phyloP scores from a whole-genome alignment of 2,797 vertebrate genomes.

The Meda fulgida region DNA sequence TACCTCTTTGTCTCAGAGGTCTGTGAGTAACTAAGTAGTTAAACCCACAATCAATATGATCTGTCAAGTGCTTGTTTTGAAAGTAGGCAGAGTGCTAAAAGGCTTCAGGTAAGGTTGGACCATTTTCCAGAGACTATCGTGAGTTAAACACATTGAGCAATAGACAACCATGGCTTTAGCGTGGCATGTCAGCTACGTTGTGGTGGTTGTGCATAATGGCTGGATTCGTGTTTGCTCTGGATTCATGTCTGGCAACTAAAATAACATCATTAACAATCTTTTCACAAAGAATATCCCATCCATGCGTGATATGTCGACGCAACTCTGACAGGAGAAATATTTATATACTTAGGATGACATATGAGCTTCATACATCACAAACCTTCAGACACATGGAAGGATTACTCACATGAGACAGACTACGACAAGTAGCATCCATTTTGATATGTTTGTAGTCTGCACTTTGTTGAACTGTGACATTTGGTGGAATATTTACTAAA shows the following conservation, averaged over 20 bases:
- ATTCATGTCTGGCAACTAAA: constrained; percentile 73
- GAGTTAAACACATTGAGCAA: constrained; percentile 60
- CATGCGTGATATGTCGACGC: constrained; percentile 69
- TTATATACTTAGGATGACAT: constrained; percentile 71
- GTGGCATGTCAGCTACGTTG: constrained; percentile 55
- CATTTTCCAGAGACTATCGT: constrained; percentile 62
- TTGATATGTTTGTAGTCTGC: neutral
- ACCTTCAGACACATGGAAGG: constrained; percentile 64
- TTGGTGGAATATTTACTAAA: neutral
- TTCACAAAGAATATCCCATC: constrained; percentile 67
- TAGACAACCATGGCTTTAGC: constrained; percentile 63
- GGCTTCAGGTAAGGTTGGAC: constrained; percentile 55
- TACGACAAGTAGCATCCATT: constrained; percentile 20
- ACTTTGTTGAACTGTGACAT: constrained; percentile 26
- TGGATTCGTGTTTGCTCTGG: constrained; percentile 64
- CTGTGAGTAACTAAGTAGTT: constrained; percentile 44
- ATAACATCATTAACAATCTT: constrained; percentile 70
- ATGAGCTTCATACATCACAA: constrained; percentile 70
- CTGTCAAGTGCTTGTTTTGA: constrained; percentile 62
- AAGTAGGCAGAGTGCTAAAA: constrained; percentile 58
- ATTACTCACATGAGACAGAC: constrained; percentile 63
- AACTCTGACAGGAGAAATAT: constrained; percentile 70
- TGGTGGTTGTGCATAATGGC: constrained; percentile 66
- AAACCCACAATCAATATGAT: constrained; percentile 68
- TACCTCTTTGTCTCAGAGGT: constrained; percentile 46